Conservation (phyloP, 2,113 vertebrate species). For the Dolichallabes microphthalmus region DNA sequence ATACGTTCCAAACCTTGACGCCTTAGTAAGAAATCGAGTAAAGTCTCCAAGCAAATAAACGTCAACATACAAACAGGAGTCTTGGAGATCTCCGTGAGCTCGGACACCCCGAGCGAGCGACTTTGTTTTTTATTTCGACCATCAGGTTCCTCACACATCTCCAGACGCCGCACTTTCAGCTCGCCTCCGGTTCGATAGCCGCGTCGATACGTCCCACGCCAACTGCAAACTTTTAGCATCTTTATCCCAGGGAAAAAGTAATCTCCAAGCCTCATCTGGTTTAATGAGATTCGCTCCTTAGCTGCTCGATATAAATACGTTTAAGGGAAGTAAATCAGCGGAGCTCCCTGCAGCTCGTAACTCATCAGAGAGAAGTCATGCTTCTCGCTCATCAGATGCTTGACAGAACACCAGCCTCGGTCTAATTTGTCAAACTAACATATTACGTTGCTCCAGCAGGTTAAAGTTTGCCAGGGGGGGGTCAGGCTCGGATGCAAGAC, state of each 20-base stretch:
- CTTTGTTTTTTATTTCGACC: not conserved
- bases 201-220: not conserved
- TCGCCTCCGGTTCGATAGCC: not conserved
- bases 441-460: constrained; percentile 23
- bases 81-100: not conserved
- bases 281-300: constrained; percentile 40
- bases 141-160: not conserved
- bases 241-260: not conserved
- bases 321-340: constrained; percentile 36
- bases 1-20: too few relatives aligned
- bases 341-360: constrained; percentile 18
- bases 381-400: constrained; percentile 19
- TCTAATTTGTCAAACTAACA: constrained; percentile 46
- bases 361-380: constrained; percentile 6
- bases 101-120: too few relatives aligned
- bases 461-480: constrained; percentile 12
- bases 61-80: not conserved
- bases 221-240: not conserved
- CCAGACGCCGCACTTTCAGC: not conserved
- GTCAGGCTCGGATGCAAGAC: constrained; percentile 17
- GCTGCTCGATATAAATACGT: constrained; percentile 19
- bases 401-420: constrained; percentile 3
- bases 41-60: not conserved
- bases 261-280: constrained; percentile 24
- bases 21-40: not conserved